phyloP scores from a whole-genome alignment of 2,888 invertebrate species.

The Sialis lutaria region DNA sequence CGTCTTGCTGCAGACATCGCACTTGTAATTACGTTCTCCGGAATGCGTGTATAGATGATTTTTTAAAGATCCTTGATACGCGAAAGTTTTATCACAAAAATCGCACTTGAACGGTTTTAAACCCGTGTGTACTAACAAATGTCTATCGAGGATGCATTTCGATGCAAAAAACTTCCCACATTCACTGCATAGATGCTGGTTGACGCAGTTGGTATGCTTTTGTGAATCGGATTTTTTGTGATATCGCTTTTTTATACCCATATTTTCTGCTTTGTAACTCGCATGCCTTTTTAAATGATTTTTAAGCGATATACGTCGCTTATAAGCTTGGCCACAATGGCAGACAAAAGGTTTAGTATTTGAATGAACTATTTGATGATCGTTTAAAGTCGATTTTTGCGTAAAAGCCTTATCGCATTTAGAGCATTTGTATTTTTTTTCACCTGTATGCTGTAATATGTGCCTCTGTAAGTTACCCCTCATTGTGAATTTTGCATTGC shows the following conservation, averaged over 20 bases:
- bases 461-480: neutral
- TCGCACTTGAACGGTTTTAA: neutral
- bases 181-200: neutral
- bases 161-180: neutral
- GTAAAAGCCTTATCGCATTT: neutral
- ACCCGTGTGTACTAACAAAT: neutral
- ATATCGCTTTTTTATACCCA: no score
- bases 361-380: neutral
- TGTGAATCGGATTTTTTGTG: neutral
- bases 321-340: neutral
- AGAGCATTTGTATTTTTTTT: neutral
- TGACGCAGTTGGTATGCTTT: neutral
- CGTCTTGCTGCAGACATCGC: neutral
- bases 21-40: neutral
- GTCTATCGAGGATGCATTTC: neutral
- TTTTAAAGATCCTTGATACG: neutral
- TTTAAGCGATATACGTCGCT: neutral
- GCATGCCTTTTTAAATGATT: neutral
- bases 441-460: neutral
- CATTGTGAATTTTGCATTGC: neutral
- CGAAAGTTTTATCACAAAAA: neutral
- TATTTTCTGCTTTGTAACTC: neutral
- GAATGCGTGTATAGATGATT: neutral
- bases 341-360: neutral
- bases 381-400: neutral